Base-by-base conservation (phyloP, 2,113 vertebrate species). In the Hippolais icterina region DNA sequence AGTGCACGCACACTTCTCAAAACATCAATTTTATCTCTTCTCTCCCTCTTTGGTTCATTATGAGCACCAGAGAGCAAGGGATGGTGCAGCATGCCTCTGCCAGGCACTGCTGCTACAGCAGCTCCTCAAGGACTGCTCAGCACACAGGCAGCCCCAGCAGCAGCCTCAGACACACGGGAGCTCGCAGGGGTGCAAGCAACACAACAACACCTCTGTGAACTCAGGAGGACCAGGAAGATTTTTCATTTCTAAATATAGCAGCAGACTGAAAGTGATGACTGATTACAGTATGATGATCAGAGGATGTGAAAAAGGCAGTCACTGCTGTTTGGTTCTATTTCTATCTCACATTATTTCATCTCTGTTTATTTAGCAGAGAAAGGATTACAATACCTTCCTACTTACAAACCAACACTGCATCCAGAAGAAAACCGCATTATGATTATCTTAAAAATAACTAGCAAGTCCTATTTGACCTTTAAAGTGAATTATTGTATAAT, bases 391-490 rank as follows among this genome's bases (percentile, higher is more conserved):
- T 96, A 95, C 37, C 66, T 61, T 82, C 63, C 79, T 70, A 70
- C 68, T 88, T 93, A 88, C 37, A 90, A 89, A 90, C 56, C 93
- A 84, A 66, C 44, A 75, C 28, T 33, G 72, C 76, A 68, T 37
- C n/a, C 88, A 92, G 37, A 89, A 91, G 79, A 75, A 89, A 96
- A 96, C 53, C 27, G 0, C 83, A 89, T 39, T 91, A 57, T 12
- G 13, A 88, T 85, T 88, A 90, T 47, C 85, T 90, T 93, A 86
- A 92, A 93, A 96, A 82, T 82, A 94, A 94, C 76, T 65, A 88
- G 54, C 35, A 59, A 96, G 68, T 86, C 8, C 12, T 85, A 78
- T 75, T 68, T 95, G 92, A 90, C 88, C 92, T 95, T 92, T 90
- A 60, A 90, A 88, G 52, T 56, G 57, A 86, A 94, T 91, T 86